Percentiles rank a stretch among this genome's conserved stretches.
These are phyloP conservation scores for Tonatia bakeri DNA, from an alignment of 2,113 vertebrate species.

Conservation along the genomic window DNA sequence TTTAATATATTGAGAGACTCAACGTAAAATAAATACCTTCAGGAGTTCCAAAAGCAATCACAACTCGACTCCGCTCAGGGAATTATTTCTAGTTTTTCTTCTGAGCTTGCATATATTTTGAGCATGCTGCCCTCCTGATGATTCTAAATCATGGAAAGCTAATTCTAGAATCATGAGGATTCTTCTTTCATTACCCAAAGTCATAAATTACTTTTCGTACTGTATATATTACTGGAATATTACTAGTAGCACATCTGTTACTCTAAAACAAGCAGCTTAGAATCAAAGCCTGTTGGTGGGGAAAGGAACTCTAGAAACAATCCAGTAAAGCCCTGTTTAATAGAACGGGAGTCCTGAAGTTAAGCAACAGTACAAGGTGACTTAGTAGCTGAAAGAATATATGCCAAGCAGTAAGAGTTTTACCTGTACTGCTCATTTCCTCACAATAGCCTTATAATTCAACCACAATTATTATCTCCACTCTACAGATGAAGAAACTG, in stretches of 20 bases:
- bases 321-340: not conserved
- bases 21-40: not conserved
- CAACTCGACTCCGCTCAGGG: not conserved
- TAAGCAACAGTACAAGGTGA: not conserved
- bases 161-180: not conserved
- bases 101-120: not conserved
- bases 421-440: not conserved
- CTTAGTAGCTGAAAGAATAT: not conserved
- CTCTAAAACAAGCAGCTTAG: not conserved
- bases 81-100: constrained; percentile 1
- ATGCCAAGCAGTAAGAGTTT: not conserved
- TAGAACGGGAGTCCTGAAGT: not conserved
- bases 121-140: not conserved
- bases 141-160: not conserved
- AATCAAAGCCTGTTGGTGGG: not conserved
- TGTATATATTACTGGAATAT: not conserved
- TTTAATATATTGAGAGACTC: not conserved
- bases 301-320: not conserved
- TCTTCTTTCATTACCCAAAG: not conserved
- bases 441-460: not conserved
- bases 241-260: not conserved
- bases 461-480: not conserved
- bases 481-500: not conserved
- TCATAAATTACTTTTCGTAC: not conserved
- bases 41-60: constrained; percentile 11